Evolutionary conservation across 2,797 vertebrate species (phyloP).

Genomic region (Staurois parvus): DNA sequence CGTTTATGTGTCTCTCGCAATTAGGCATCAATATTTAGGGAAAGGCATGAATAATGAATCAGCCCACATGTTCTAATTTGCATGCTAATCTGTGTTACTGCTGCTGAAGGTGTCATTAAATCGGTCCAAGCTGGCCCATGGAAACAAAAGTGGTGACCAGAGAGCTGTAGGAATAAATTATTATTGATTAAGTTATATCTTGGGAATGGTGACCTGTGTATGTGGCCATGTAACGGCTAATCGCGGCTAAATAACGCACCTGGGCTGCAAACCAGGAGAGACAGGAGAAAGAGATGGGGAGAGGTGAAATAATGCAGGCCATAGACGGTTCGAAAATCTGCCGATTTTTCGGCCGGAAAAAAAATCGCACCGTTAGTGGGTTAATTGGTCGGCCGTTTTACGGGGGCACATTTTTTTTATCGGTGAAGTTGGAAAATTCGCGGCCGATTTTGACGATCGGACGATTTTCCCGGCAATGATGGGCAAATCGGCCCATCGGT

Average conservation of each 20-base stretch:
- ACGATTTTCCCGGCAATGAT: too few relatives aligned
- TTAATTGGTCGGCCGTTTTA: too few relatives aligned
- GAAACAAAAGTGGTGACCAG: not conserved
- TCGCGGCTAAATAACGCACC: not conserved
- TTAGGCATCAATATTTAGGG: conserved; percentile 38
- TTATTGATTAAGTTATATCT: conserved; percentile 29
- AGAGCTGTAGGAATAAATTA: conserved; percentile 27
- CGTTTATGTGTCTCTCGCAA: conserved; percentile 25
- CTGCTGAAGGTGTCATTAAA: not conserved
- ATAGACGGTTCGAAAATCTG: too few relatives aligned
- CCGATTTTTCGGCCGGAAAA: too few relatives aligned
- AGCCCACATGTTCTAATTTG: not conserved
- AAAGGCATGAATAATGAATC: conserved; percentile 6
- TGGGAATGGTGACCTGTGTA: not conserved
- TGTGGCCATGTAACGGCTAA: not conserved
- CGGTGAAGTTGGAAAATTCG: too few relatives aligned
- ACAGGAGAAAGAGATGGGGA: too few relatives aligned
- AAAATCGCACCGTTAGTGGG: too few relatives aligned
- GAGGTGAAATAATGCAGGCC: too few relatives aligned
- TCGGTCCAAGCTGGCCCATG: conserved; percentile 9
- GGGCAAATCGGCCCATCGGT: too few relatives aligned
- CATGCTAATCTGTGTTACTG: conserved; percentile 15
- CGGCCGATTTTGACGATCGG: too few relatives aligned
- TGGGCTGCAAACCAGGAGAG: too few relatives aligned
- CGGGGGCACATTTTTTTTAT: too few relatives aligned